Percentiles rank a stretch among this genome's conserved stretches.
Conservation (phyloP, 2,113 vertebrate genomes). For the Actenoides hombroni region DNA sequence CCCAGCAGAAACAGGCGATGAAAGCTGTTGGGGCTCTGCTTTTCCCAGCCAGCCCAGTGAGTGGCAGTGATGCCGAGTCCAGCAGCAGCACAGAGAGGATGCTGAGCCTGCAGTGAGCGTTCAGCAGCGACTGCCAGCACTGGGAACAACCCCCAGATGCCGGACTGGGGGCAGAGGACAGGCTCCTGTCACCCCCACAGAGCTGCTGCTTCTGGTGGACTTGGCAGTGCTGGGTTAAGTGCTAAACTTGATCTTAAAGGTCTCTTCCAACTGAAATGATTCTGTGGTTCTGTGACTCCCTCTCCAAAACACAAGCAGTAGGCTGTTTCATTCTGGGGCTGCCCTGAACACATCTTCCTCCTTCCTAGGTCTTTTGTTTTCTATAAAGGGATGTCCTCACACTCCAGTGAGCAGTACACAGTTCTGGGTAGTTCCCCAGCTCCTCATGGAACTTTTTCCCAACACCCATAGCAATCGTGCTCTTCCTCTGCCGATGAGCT, state of each 20-base stretch:
- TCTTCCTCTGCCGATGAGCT: background rate
- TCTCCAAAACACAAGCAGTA: background rate
- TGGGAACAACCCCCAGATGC: background rate
- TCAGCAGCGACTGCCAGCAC: rapidly evolving
- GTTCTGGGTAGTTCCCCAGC: background rate
- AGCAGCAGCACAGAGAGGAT: background rate
- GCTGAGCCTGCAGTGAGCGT: background rate
- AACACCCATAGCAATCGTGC: background rate
- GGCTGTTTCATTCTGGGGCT: background rate
- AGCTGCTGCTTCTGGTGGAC: background rate
- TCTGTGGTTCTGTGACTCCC: background rate
- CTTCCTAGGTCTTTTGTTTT: background rate
- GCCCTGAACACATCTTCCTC: background rate
- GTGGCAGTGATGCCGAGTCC: background rate
- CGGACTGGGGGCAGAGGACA: too few species aligned
- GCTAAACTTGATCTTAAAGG: background rate
- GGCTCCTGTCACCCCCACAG: rapidly evolving
- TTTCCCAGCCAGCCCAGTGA: background rate
- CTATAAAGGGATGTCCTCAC: background rate
- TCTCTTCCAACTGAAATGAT: background rate
- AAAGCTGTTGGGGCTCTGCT: background rate
- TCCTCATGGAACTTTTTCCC: background rate
- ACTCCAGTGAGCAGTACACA: background rate
- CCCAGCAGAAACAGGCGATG: too few species aligned
- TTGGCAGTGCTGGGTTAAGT: background rate